Percentiles rank a stretch among this genome's conserved stretches.
Conservation (phyloP, 2,888 invertebrate genomes). For the Ctena decussata region DNA sequence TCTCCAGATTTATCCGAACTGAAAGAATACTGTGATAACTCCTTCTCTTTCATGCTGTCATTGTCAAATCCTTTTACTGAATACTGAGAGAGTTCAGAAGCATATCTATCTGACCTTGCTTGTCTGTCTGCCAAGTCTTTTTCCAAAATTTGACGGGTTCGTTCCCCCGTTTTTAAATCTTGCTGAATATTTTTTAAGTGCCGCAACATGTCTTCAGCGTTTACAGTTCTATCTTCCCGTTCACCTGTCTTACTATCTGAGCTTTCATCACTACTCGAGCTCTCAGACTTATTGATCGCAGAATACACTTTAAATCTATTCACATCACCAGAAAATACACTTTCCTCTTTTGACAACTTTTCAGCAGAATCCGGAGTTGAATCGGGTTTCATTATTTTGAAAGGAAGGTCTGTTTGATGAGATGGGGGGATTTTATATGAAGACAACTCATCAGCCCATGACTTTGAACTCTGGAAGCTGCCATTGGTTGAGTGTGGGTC, state of each 20-base stretch:
- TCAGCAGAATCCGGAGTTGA: conserved; percentile 5
- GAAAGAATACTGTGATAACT: conserved; percentile 64
- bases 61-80: background rate
- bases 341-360: conserved; percentile 7
- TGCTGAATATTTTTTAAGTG: conserved; percentile 53
- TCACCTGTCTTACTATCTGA: background rate
- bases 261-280: background rate
- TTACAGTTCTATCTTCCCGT: conserved; percentile 6
- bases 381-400: conserved; percentile 44
- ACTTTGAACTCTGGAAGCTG: conserved; percentile 48
- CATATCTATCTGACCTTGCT: background rate
- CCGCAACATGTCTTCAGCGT: conserved; percentile 52
- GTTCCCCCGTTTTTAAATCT: conserved; percentile 50
- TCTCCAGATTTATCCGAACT: conserved; percentile 55
- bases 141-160: conserved; percentile 46
- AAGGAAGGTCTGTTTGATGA: conserved; percentile 51
- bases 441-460: conserved; percentile 70
- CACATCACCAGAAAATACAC: conserved; percentile 45
- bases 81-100: background rate
- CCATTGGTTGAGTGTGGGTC: conserved; percentile 19
- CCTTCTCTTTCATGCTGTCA: conserved; percentile 9
- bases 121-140: conserved; percentile 39
- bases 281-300: conserved; percentile 32
- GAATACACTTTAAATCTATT: conserved; percentile 63
- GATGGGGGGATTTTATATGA: conserved; percentile 51